These are phyloP conservation scores for Lipophrys pholis DNA, from an alignment of 2,113 vertebrate species.

Conservation along the genomic window DNA sequence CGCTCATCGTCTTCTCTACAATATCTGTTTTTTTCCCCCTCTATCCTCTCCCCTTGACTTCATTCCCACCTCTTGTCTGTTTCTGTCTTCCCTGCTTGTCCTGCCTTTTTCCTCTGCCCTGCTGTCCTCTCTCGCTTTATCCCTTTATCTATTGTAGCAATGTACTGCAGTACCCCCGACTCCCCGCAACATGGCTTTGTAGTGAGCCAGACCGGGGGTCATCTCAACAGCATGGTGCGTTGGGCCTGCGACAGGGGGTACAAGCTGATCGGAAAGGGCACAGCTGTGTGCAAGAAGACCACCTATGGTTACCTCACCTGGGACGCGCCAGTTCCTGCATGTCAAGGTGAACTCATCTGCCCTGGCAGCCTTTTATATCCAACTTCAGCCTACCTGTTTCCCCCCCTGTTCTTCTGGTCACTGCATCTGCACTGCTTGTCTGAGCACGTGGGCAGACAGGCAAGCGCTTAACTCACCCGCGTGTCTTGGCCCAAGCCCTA, in stretches of 20 bases:
- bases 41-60: constrained; percentile 1
- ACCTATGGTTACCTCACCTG: constrained; percentile 89
- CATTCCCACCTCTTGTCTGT: constrained; percentile 4
- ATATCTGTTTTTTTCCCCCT: constrained; percentile 7
- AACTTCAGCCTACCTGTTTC: constrained; percentile 31
- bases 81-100: constrained; percentile 1
- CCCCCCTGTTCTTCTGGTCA: constrained; percentile 57
- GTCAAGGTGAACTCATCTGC: constrained; percentile 88
- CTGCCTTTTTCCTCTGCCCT: not conserved
- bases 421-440: constrained; percentile 30
- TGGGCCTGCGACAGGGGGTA: constrained; percentile 98
- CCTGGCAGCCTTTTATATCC: constrained; percentile 49
- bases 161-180: constrained; percentile 97
- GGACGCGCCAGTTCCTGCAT: constrained; percentile 93
- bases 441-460: constrained; percentile 43
- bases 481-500: constrained; percentile 28
- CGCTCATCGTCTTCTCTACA: constrained; percentile 14
- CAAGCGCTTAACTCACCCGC: constrained; percentile 32
- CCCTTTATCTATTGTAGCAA: constrained; percentile 79
- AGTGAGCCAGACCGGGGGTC: constrained; percentile 95
- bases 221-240: constrained; percentile 94
- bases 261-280: constrained; percentile 91
- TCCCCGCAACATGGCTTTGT: constrained; percentile 96
- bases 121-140: constrained; percentile 11
- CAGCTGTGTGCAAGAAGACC: constrained; percentile 91